Conservation (phyloP, 2,113 vertebrate species). For the Otus sunia region DNA sequence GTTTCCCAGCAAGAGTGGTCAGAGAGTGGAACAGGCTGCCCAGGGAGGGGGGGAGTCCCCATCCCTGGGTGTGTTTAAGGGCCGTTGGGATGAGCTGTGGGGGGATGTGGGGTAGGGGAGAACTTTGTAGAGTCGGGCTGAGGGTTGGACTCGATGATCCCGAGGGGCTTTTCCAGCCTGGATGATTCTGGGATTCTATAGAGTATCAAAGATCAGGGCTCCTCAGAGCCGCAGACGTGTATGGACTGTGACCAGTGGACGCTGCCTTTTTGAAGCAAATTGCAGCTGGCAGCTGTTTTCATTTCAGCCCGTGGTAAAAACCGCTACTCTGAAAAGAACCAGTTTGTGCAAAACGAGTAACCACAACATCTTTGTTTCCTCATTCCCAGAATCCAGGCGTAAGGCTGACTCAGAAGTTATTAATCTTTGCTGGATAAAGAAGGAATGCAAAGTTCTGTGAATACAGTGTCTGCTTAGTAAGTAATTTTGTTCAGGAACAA, state of each 20-base stretch:
- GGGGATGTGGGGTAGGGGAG: no score
- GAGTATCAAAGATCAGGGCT: neutral
- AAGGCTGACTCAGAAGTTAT: neutral
- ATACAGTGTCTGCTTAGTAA: neutral
- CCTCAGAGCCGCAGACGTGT: fast-evolving
- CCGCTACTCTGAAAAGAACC: neutral
- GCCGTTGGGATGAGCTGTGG: no score
- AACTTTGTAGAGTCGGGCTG: no score
- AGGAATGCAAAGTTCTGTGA: neutral
- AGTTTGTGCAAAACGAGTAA: neutral
- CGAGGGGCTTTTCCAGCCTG: no score
- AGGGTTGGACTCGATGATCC: no score
- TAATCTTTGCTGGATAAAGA: neutral
- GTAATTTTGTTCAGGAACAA: neutral
- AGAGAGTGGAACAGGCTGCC: no score
- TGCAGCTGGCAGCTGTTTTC: neutral
- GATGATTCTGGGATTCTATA: no score
- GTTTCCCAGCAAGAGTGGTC: no score
- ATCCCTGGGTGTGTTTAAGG: no score
- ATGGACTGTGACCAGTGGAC: neutral
- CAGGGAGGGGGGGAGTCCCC: no score
- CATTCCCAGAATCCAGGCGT: neutral
- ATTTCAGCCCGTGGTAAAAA: neutral
- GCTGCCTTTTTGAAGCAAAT: neutral
- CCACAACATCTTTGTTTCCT: neutral